Base-by-base conservation (phyloP, 2,888 invertebrate species). In the Melangyna quadrimaculata region DNA sequence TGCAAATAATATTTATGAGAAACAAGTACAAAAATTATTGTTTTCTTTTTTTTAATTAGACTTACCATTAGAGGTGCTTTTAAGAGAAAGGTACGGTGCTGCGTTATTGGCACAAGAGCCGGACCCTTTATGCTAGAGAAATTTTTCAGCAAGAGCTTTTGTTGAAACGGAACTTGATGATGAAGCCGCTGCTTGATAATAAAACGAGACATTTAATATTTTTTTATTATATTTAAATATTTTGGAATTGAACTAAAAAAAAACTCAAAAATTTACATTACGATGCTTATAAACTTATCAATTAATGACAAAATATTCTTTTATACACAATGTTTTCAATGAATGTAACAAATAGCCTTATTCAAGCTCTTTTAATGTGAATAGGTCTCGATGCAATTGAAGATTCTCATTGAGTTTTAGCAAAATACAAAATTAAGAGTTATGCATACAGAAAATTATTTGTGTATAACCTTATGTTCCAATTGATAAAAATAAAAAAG, bases 151-250 rank as follows among this genome's bases (percentile, higher is more conserved):
- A 61, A 90, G 88, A 80, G 90, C 89, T 89, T 91, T 91, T 83
- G 90, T 89, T 37, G 91, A 92, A 88, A 94, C 94, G 89, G 94
- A 94, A 92, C 94, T 94, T 91, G 94, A 92, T 89, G 94, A 93
- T 90, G 93, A 94, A 77, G 88, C 87, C 89, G 88, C 90, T 90
- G 88, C 81, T 87, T 89, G 75, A 75, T 87, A 89, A 78, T 69
- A 59, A 74, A 57, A n/a, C 43, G 24, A 53, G 6, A 75, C 78
- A 45, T 51, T 4, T 14, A 37, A 37, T 0, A 37, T 32, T 3
- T 14, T 4, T 22, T 5, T 48, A 48, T 22, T 48, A 29, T 48
- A 35, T 8, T 22, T 10, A 32, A 32, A 0, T 51, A 3, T 24
- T 5, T 14, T n/a, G n/a, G 1, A 19, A 5, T 53, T 27, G 1